A percentile compares a stretch with the other conserved stretches of the same genome.
These are phyloP conservation scores for Blomia tropicalis DNA, from an alignment of 2,888 invertebrate genomes.

Conservation along the genomic window DNA sequence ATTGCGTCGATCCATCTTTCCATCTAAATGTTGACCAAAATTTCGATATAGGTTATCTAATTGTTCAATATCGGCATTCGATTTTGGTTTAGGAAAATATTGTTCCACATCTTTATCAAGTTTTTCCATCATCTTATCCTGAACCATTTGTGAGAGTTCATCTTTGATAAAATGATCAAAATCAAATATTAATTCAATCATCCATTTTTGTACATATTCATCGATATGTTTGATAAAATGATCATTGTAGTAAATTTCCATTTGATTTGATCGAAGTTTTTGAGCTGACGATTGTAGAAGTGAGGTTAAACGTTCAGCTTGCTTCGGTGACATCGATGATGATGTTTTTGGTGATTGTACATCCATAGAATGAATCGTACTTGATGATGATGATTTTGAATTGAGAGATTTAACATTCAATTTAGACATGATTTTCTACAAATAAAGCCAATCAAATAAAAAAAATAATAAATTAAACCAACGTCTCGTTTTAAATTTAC, in stretches of 20 bases:
- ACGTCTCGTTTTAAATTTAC: too few relatives aligned
- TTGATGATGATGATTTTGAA: too few relatives aligned
- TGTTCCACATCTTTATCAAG: background rate
- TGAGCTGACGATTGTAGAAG: too few relatives aligned
- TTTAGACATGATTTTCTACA: too few relatives aligned
- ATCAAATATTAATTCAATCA: background rate
- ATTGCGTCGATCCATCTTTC: background rate
- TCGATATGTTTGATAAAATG: background rate
- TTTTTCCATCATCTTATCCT: background rate
- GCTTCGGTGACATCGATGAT: too few relatives aligned
- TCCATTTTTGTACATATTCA: background rate
- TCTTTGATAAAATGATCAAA: background rate
- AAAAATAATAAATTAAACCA: too few relatives aligned
- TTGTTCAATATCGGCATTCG: background rate
- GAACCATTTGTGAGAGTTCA: background rate
- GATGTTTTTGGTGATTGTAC: too few relatives aligned
- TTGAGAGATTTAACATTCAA: too few relatives aligned
- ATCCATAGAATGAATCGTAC: too few relatives aligned
- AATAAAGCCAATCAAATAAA: too few relatives aligned
- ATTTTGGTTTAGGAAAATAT: background rate
- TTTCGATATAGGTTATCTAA: background rate
- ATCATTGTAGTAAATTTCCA: background rate
- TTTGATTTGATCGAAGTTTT: too few relatives aligned
- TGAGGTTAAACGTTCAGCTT: too few relatives aligned
- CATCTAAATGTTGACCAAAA: background rate